phyloP scores from a whole-genome alignment of 2,113 vertebrate species.

The Mus musculus region DNA sequence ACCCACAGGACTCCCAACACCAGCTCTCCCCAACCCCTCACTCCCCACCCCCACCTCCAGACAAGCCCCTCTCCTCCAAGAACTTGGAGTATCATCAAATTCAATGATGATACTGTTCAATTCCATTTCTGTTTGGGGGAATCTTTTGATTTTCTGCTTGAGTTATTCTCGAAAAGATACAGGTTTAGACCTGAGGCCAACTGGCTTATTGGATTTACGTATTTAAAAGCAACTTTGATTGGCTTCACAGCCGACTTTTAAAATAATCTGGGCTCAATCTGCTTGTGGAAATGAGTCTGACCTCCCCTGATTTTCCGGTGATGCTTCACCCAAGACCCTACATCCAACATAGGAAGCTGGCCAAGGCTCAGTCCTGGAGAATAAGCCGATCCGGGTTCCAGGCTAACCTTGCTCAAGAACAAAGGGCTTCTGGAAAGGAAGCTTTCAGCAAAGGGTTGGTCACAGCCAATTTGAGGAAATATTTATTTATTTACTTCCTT shows the following conservation, averaged over 20 bases:
- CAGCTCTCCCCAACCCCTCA: not conserved
- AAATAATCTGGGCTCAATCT: conserved; percentile 54
- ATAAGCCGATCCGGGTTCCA: not conserved
- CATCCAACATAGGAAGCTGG: not conserved
- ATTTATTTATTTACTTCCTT: not conserved
- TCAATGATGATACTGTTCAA: conserved; percentile 31
- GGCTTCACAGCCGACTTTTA: conserved; percentile 66
- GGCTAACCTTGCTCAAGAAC: not conserved
- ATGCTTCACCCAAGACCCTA: not conserved
- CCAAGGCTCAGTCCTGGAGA: conserved; percentile 5
- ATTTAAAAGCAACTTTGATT: conserved; percentile 79
- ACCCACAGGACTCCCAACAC: not conserved
- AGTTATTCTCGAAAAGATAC: conserved; percentile 70
- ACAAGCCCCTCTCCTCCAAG: not conserved
- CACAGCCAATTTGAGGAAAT: conserved; percentile 25
- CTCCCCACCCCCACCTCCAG: too few relatives aligned
- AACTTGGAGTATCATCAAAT: conserved; percentile 18
- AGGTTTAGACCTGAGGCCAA: conserved; percentile 61
- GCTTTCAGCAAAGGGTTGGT: conserved; percentile 39
- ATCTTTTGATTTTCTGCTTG: conserved; percentile 79
- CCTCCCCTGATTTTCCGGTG: not conserved
- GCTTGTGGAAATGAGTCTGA: conserved; percentile 38
- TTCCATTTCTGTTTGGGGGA: conserved; percentile 69
- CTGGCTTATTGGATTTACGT: conserved; percentile 73
- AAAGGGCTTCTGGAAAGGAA: conserved; percentile 3